Percentiles rank a stretch among this genome's conserved stretches.
phyloP scores from a whole-genome alignment of 2,113 vertebrate genomes.

The Sinocyclocheilus anophthalmus region DNA sequence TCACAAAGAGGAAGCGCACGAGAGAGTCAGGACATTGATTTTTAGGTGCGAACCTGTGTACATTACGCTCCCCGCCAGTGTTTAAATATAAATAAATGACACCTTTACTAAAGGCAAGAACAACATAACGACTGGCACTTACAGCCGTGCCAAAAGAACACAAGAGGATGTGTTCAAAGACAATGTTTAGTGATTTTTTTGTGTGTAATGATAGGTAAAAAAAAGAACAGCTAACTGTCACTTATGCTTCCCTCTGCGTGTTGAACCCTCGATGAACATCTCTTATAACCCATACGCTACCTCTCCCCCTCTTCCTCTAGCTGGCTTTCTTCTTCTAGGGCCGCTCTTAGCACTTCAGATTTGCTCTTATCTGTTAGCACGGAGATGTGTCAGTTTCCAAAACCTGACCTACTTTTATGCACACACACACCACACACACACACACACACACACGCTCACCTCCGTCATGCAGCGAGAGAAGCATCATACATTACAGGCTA shows the following conservation, averaged over 20 bases:
- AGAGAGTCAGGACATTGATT: constrained; percentile 60
- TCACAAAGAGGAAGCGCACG: constrained; percentile 59
- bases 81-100: constrained; percentile 61
- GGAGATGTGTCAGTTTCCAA: constrained; percentile 75
- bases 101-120: constrained; percentile 53
- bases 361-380: constrained; percentile 76
- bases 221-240: constrained; percentile 59
- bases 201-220: constrained; percentile 58
- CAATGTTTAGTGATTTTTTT: constrained; percentile 47
- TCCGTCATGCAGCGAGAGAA: constrained; percentile 1
- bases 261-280: constrained; percentile 65
- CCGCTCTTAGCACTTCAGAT: constrained; percentile 69
- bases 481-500: constrained; percentile 35
- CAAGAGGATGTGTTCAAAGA: constrained; percentile 62
- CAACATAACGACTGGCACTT: constrained; percentile 42
- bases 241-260: constrained; percentile 67
- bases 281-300: constrained; percentile 25
- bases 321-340: constrained; percentile 61
- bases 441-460: constrained; percentile 34
- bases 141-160: constrained; percentile 52
- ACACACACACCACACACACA: constrained; percentile 25
- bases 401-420: constrained; percentile 76
- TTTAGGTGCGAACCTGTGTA: constrained; percentile 59
- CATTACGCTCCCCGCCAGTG: constrained; percentile 62
- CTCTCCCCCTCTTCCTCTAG: constrained; percentile 18